Conservation (phyloP, 2,888 invertebrate species). For the Pterostichus madidus region DNA sequence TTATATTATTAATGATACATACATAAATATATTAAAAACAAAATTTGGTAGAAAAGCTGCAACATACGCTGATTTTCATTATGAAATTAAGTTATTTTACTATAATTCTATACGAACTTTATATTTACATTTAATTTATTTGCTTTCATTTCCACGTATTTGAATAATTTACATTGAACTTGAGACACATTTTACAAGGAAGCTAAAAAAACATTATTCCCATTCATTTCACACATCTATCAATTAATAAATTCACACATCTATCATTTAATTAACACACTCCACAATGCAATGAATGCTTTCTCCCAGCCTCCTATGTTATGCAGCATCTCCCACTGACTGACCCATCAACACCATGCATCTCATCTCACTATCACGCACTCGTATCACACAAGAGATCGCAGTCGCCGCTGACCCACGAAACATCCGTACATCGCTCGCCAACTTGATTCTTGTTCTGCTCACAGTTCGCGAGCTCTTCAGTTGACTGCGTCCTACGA, state of each 20-base stretch:
- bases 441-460: conserved; percentile 26
- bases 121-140: too few relatives aligned
- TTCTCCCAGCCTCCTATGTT: conserved; percentile 7
- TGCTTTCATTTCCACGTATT: too few relatives aligned
- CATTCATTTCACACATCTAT: neutral
- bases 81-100: too few relatives aligned
- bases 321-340: neutral
- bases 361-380: neutral
- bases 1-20: too few relatives aligned
- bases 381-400: conserved; percentile 5
- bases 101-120: too few relatives aligned
- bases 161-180: too few relatives aligned
- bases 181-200: neutral
- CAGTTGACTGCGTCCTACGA: conserved; percentile 26
- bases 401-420: conserved; percentile 17
- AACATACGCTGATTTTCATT: too few relatives aligned
- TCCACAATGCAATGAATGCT: neutral
- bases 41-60: too few relatives aligned
- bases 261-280: neutral
- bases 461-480: neutral
- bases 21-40: too few relatives aligned
- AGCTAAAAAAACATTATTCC: neutral
- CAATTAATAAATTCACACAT: conserved; percentile 7
- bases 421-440: conserved; percentile 8
- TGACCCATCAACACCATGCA: neutral